phyloP scores from a whole-genome alignment of 2,113 vertebrate species.

The Psittacara wagleri region DNA sequence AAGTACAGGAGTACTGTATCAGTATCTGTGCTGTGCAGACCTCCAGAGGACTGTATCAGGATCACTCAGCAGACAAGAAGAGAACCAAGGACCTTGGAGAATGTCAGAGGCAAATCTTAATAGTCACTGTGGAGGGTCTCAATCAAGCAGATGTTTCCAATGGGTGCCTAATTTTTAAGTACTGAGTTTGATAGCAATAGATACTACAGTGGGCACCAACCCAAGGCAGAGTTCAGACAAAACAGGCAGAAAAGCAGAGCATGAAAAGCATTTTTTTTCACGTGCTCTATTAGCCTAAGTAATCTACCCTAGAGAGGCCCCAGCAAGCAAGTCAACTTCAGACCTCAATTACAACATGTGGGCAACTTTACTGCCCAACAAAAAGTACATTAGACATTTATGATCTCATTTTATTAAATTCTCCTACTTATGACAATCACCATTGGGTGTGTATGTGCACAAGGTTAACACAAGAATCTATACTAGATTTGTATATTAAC shows the following conservation, averaged over 20 bases:
- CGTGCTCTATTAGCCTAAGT: background rate
- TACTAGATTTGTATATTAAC: background rate
- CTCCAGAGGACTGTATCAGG: background rate
- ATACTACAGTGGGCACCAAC: background rate
- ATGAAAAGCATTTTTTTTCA: background rate
- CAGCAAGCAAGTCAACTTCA: slow-evolving; percentile 21
- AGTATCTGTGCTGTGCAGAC: background rate
- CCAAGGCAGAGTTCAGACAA: slow-evolving; percentile 6
- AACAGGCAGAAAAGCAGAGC: background rate
- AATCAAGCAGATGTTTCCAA: slow-evolving; percentile 35
- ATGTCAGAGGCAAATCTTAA: background rate
- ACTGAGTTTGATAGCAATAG: background rate
- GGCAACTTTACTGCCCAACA: slow-evolving; percentile 27
- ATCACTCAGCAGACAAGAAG: background rate
- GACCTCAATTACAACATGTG: background rate
- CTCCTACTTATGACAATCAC: background rate
- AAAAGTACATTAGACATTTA: slow-evolving; percentile 16
- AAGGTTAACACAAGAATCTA: background rate
- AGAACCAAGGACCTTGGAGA: background rate
- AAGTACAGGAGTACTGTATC: background rate
- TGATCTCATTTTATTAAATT: slow-evolving; percentile 24
- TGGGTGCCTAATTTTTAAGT: background rate
- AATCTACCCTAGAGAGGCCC: background rate
- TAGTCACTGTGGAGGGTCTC: slow-evolving; percentile 7
- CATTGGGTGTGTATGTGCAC: background rate